A percentile compares a stretch with the other conserved stretches of the same genome.
Evolutionary conservation across 2,888 invertebrate genomes (phyloP).

Genomic region (Phyllotreta cruciferae): DNA sequence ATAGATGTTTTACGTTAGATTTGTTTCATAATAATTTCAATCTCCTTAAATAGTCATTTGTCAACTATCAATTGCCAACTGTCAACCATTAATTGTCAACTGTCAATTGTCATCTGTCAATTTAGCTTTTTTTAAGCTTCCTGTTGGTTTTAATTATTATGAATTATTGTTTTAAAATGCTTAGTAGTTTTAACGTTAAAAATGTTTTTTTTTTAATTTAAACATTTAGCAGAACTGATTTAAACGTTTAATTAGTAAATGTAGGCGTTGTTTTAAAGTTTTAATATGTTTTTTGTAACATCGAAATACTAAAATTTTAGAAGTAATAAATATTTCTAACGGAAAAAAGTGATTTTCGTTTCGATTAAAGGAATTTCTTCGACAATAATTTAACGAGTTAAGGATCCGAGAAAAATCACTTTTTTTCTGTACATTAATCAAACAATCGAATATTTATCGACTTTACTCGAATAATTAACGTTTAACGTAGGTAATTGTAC

Average conservation of each 20-base stretch:
- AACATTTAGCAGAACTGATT: neutral
- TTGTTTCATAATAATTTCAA: constrained; percentile 26
- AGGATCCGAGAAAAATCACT: constrained; percentile 35
- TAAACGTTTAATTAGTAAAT: constrained; percentile 12
- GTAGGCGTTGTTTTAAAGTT: neutral
- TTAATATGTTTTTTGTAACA: too few species aligned
- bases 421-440: constrained; percentile 36
- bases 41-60: constrained; percentile 6
- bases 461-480: constrained; percentile 31
- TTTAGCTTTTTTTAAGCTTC: neutral
- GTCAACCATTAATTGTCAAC: neutral
- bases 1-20: constrained; percentile 31
- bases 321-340: too few species aligned
- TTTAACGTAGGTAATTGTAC: constrained; percentile 36
- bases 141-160: constrained; percentile 26
- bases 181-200: constrained; percentile 31
- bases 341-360: constrained; percentile 35
- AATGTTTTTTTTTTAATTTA: constrained; percentile 5
- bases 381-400: too few species aligned
- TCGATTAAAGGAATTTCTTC: too few species aligned
- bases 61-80: neutral
- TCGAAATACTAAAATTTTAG: too few species aligned
- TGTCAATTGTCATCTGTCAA: neutral
- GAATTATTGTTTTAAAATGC: constrained; percentile 27
- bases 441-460: constrained; percentile 20